Evolutionary conservation across 1,140 invertebrate species (phyloP), one percentile per base, ranked within the genome.

Genomic region (Phenacoccus solenopsis): DNA sequence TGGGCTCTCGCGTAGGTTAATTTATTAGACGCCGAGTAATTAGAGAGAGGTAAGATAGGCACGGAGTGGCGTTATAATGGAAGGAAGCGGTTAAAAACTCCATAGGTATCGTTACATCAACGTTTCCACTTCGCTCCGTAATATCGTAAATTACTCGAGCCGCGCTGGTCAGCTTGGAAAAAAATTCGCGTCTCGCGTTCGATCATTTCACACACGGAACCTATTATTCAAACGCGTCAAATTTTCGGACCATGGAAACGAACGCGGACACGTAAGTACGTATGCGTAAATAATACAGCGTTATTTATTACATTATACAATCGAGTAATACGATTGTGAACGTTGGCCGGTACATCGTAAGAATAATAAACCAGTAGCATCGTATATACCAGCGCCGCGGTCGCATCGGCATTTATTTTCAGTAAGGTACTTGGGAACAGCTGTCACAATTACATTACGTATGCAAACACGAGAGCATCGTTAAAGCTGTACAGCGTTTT

Each of bases 271-370:
- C 38, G 38, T 49, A 49, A 49, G 20, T 49, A 10, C 20, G 38
- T 9, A 2, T 2, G 38, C 13, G 38, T 16, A 49, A 49, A 49
- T 10, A 49, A 49, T 49, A 49, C 20, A 49, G 20, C 38, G 38
- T 49, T 49, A 49, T 49, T 49, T 49, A 49, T 49, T 49, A 49
- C 38, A 49, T 49, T 49, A 49, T 49, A 49, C 38, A 49, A 49
- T 49, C 38, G 38, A 49, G 38, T 49, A 49, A 49, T 49, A 49
- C 20, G 38, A 49, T 49, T 49, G 38, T 49, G 38, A 49, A 49
- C 38, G 38, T 49, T 49, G n/a, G 38, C 38, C 20, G 38, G 12
- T 49, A 49, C 38, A 49, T 49, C 38, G 16, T 49, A 49, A 49
- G 38, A 49, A 49, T 49, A 49, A 49, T 49, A 49, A 49, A 49